Conservation (phyloP, 2,113 vertebrate genomes). For the Solea senegalensis region DNA sequence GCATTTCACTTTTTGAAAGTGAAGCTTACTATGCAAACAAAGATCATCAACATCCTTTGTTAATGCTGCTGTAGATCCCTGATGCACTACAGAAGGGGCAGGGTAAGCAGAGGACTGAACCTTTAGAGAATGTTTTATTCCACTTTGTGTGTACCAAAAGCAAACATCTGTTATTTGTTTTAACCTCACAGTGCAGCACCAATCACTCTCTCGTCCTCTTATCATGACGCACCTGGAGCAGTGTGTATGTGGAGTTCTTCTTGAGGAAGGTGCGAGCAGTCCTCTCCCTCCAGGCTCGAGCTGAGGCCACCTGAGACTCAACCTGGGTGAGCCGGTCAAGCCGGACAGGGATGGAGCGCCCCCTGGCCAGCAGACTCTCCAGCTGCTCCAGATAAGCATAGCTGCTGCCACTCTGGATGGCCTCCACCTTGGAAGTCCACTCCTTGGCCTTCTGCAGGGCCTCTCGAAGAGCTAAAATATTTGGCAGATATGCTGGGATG, state of each 20-base stretch:
- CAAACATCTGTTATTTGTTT: too few relatives aligned
- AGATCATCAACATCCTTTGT: too few relatives aligned
- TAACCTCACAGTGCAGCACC: too few relatives aligned
- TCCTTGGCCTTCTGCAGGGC: slow-evolving; percentile 95
- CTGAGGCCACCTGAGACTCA: slow-evolving; percentile 94
- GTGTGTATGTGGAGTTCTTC: slow-evolving; percentile 95
- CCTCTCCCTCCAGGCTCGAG: slow-evolving; percentile 94
- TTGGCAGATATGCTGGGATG: slow-evolving; percentile 96
- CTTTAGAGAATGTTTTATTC: too few relatives aligned
- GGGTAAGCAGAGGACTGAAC: too few relatives aligned
- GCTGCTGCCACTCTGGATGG: slow-evolving; percentile 92
- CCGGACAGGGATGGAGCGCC: slow-evolving; percentile 93
- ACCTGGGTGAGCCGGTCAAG: slow-evolving; percentile 92
- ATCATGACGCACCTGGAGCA: slow-evolving; percentile 87
- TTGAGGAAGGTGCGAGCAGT: slow-evolving; percentile 97
- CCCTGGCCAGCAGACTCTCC: slow-evolving; percentile 90
- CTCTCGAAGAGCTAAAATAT: slow-evolving; percentile 92
- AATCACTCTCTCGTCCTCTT: too few relatives aligned
- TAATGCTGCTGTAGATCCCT: too few relatives aligned
- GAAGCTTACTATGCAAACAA: too few relatives aligned
- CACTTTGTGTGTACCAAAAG: too few relatives aligned
- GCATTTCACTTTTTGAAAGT: too few relatives aligned
- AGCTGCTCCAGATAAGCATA: slow-evolving; percentile 96
- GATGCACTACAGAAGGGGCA: too few relatives aligned
- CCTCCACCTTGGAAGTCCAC: slow-evolving; percentile 94